Evolutionary conservation across 2,797 vertebrate species (phyloP).

Genomic region (Apodemus agrarius): DNA sequence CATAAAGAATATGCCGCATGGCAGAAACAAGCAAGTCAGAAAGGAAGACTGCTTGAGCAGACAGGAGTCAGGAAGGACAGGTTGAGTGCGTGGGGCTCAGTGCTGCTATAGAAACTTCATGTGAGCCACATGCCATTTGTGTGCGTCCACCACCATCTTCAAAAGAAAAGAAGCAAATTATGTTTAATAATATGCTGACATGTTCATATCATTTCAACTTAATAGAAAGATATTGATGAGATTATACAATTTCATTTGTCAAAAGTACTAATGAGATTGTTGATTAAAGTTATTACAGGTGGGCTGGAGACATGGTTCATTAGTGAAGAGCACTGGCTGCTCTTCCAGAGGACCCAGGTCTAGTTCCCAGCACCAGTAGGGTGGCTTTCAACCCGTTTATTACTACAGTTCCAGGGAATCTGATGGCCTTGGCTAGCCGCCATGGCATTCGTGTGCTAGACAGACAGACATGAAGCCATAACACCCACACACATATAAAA

Average conservation of each 20-base stretch:
- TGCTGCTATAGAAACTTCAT: not conserved
- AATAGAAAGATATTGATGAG: not conserved
- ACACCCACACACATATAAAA: not conserved
- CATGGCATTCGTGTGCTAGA: too few species aligned
- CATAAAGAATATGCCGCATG: not conserved
- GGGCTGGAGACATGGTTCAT: not conserved
- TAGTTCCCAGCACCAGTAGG: not conserved
- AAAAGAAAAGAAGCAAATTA: not conserved
- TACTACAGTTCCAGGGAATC: not conserved
- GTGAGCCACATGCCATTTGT: not conserved
- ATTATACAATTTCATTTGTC: not conserved
- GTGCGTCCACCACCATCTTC: not conserved
- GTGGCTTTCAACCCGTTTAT: not conserved
- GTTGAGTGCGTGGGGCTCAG: not conserved
- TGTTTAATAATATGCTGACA: not conserved
- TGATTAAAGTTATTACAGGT: not conserved
- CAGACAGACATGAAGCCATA: not conserved
- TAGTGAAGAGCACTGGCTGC: not conserved
- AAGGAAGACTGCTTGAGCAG: not conserved
- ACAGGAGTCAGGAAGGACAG: not conserved
- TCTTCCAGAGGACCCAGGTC: not conserved
- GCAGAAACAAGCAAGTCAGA: not conserved
- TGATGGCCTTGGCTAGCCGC: not conserved
- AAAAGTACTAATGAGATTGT: not conserved
- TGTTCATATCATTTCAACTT: constrained; percentile 1